Percentiles rank a stretch among this genome's conserved stretches.
Evolutionary conservation across 2,888 invertebrate species (phyloP).

Genomic region (Netelia virgata): DNA sequence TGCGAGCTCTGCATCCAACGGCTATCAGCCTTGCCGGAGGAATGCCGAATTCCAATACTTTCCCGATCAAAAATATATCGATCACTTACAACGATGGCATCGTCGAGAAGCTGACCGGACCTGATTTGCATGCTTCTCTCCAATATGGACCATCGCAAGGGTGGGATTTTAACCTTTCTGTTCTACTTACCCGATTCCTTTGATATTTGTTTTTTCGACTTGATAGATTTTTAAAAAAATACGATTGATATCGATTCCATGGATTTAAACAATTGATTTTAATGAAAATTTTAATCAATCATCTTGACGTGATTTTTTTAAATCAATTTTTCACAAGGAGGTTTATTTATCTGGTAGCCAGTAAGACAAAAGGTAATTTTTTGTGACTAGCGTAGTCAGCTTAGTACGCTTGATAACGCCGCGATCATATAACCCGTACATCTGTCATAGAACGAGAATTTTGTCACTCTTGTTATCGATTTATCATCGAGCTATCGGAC

Average conservation of each 20-base stretch:
- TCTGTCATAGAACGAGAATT: too few relatives aligned
- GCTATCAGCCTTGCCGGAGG: conserved; percentile 89
- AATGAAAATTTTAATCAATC: background rate
- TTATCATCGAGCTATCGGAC: too few relatives aligned
- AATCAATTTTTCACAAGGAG: too few relatives aligned
- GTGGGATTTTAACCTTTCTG: conserved; percentile 81
- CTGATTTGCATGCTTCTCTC: conserved; percentile 88
- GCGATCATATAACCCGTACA: too few relatives aligned
- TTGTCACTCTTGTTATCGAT: too few relatives aligned
- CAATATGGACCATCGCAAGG: conserved; percentile 92
- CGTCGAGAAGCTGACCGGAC: conserved; percentile 85
- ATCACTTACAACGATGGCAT: conserved; percentile 87
- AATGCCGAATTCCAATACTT: conserved; percentile 89
- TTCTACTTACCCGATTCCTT: background rate
- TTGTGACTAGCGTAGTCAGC: too few relatives aligned
- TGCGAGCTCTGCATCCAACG: conserved; percentile 83
- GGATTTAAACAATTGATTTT: too few relatives aligned
- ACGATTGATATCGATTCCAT: too few relatives aligned
- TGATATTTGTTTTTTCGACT: background rate
- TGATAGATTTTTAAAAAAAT: background rate
- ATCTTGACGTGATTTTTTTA: too few relatives aligned
- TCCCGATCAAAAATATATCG: conserved; percentile 88
- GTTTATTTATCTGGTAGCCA: too few relatives aligned
- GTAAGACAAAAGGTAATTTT: too few relatives aligned
- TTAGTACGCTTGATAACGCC: too few relatives aligned